Evolutionary conservation across 2,888 invertebrate genomes (phyloP), one percentile per base, ranked within the genome.

Genomic region (Pandemis heparana): DNA sequence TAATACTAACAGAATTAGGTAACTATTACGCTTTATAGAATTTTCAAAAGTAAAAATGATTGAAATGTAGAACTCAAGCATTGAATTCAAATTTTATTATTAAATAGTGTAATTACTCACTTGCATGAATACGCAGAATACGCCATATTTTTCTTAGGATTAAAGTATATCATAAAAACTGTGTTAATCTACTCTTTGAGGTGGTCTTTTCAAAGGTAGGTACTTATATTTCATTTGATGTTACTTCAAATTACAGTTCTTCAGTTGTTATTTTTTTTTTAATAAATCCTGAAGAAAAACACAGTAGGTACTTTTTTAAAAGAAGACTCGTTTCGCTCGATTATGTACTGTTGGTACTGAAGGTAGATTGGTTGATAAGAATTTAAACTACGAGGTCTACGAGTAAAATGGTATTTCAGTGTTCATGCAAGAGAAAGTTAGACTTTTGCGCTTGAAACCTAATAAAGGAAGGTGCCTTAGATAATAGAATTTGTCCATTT

Each of bases 381-480:
- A 32, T 4, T 32, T 32, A 32, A 32, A 32, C 23, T 32, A 32
- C 5, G 12, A 4, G 18, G 4, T 4, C 23, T 32, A 32, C 5
- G 12, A 4, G 18, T 10, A 9, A 10, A 53, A 48, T 2, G 43
- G 46, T 51, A 71, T 32, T 71, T 41, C 23, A 38, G 38, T 23
- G 48, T 67, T 67, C 60, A 48, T 60, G 60, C 23, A 48, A 65
- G 53, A 60, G 23, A 59, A 60, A 66, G 16, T 32, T 68, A 73
- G 48, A 69, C 72, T 79, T 78, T 73, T 75, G 78, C 80, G 82
- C 82, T 82, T 83, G 67, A 79, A 80, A 81, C 77, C 79, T 80
- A 83, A 83, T 81, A 82, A 82, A 81, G 81, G 78, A 81, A 80
- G 85, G 83, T 85, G 85, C 85, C 85, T 86, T 86, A 76, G 76